Percentiles rank a stretch among this genome's conserved stretches.
phyloP scores from a whole-genome alignment of 2,797 vertebrate genomes.

The Vultur gryphus region DNA sequence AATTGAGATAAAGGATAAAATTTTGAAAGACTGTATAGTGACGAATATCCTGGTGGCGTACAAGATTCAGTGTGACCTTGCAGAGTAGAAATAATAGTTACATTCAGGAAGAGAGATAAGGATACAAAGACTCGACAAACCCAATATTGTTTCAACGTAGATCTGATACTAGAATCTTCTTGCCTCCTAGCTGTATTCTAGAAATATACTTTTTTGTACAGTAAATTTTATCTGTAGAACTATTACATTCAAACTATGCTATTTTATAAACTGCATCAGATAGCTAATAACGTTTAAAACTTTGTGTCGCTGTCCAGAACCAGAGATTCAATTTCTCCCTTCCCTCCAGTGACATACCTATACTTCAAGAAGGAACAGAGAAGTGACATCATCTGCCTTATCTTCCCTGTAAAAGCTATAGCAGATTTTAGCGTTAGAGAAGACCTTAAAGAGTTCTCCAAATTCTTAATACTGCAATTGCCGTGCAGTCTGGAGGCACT shows the following conservation, averaged over 20 bases:
- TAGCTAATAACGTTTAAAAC: not conserved
- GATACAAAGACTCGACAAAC: not conserved
- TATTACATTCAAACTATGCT: not conserved
- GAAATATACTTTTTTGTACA: not conserved
- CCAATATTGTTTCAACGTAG: not conserved
- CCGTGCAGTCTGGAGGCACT: not conserved
- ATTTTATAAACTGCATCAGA: not conserved
- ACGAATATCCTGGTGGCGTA: not conserved
- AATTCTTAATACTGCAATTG: not conserved
- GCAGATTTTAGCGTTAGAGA: not conserved
- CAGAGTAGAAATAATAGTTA: not conserved
- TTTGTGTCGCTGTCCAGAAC: not conserved
- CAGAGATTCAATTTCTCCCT: not conserved
- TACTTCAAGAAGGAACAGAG: not conserved
- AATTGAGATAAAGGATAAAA: not conserved
- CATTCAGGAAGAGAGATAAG: not conserved
- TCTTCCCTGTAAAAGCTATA: not conserved
- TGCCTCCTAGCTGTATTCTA: not conserved
- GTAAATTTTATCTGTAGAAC: not conserved
- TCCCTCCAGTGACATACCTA: not conserved
- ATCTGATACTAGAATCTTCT: not conserved
- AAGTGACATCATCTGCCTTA: not conserved
- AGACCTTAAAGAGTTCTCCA: not conserved
- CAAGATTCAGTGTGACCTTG: not conserved
- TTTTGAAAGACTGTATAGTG: not conserved